Base-by-base conservation (phyloP, 2,113 vertebrate genomes). In the Aleadryas rufinucha region DNA sequence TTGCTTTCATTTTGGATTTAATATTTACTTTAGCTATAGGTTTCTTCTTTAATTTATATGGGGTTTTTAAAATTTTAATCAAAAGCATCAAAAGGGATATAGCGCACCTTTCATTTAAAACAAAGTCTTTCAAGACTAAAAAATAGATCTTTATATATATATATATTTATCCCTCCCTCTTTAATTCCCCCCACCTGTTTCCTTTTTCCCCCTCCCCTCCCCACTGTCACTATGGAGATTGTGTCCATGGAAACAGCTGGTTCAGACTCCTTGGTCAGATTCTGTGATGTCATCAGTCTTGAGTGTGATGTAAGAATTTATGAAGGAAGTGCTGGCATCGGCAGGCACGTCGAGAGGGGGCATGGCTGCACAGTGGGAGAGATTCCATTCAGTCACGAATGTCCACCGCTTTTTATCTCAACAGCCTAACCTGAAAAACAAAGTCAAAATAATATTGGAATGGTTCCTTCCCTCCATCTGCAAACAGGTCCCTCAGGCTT, bases 91-190 rank as follows among this genome's bases (percentile, higher is more conserved):
- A 98, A 98, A 98, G 98, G 98, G 98, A 98, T 98, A 98, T 98
- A 98, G 98, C 97, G 98, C 98, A 98, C 98, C 98, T 98, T 98
- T 98, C 97, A 98, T 98, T 98, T 98, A 98, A 98, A 98, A 98
- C 98, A 97, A 98, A 98, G 98, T 98, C 98, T 98, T 98, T 98
- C 97, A 97, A 98, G 98, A 98, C 98, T 98, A 98, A 98, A 98
- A 98, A 98, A 98, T 98, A 98, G 98, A 98, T 98, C 96, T 98
- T 98, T 98, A 96, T 98, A 97, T 98, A 97, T 98, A 98, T 98
- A 98, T 98, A 98, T 98, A 97, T 98, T 98, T 97, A 97, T 97
- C 97, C 97, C 96, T 97, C 98, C 98, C 96, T 95, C 97, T 98
- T 93, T 96, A 91, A 93, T 96, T 97, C 98, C 97, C 97, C 97